Evolutionary conservation across 1,140 invertebrate species (phyloP).

Genomic region (Drosophila repleta): DNA sequence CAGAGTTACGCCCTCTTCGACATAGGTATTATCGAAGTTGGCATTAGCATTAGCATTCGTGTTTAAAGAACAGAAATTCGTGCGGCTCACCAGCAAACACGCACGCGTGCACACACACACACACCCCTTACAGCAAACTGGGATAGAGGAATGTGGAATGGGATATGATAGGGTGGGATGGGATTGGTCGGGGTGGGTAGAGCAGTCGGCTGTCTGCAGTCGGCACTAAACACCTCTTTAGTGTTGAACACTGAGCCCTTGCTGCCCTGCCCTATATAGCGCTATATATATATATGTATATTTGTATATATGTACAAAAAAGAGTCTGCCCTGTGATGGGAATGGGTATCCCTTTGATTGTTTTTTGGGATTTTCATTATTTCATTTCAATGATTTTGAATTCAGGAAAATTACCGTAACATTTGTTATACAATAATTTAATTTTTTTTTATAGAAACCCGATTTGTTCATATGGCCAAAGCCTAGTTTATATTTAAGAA

Average conservation of each 20-base stretch:
- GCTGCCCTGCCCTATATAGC: neutral
- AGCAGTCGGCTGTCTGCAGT: neutral
- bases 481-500: too few species aligned
- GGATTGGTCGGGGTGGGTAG: constrained; percentile 31
- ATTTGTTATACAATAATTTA: constrained; percentile 80
- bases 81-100: constrained; percentile 71
- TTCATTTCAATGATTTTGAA: constrained; percentile 82
- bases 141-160: neutral
- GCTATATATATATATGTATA: neutral
- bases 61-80: constrained; percentile 61
- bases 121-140: constrained; percentile 37
- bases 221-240: constrained; percentile 30
- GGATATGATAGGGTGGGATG: constrained; percentile 25
- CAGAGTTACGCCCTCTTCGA: constrained; percentile 54
- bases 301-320: constrained; percentile 22
- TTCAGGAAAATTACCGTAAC: constrained; percentile 73
- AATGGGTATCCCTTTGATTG: constrained; percentile 75
- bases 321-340: neutral
- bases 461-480: too few species aligned
- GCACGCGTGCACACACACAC: constrained; percentile 59
- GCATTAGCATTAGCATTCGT: constrained; percentile 40
- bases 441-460: constrained; percentile 39
- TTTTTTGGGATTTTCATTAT: constrained; percentile 82
- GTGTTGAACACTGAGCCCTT: constrained; percentile 19
- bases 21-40: too few species aligned